Evolutionary conservation across 2,888 invertebrate species (phyloP), one percentile per base, ranked within the genome.

Genomic region (Catotricha subobsoleta): DNA sequence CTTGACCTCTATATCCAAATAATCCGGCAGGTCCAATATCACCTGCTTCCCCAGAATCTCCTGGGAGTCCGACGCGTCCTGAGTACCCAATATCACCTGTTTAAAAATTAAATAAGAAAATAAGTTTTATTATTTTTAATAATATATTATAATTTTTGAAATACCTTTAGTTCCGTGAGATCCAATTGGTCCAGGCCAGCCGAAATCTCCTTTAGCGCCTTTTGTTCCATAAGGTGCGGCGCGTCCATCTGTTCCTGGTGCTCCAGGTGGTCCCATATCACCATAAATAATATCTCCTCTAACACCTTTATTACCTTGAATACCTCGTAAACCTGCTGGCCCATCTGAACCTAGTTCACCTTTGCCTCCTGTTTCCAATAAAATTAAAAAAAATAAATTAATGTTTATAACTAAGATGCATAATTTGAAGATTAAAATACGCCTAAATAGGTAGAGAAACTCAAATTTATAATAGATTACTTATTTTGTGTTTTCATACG

Each of bases 341-440:
- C 72, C 73, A 7, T 51, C 52, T 6, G 52, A 47, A n/a, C 76
- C 76, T 30, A 56, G 43, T 23, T 62, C 60, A 19, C 71, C 71
- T 2, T 48, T 40, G 1, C 59, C 50, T 27, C 71, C 71, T 42
- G 51, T 47, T 43, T 53, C 58, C n/a, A n/a, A n/a, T n/a, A n/a
- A n/a, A n/a, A 21, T 63, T 64, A 42, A 56, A 58, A 1, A 33
- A 18, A 7, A 65, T 62, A 3, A 43, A 37, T n/a, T 45, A 45
- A 36, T 60, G 64, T 20, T 51, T 48, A 2, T 49, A 10, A 25
- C 25, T 10, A 25, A 6, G 25, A 25, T 25, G 7, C 6, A 6
- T 10, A 25, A 25, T 8, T 25, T 25, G 25, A 8, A n/a, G n/a
- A n/a, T n/a, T n/a, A n/a, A n/a, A n/a, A n/a, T n/a, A n/a, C n/a